Conservation (phyloP, 2,888 invertebrate genomes). For the Drosophila algonquin region DNA sequence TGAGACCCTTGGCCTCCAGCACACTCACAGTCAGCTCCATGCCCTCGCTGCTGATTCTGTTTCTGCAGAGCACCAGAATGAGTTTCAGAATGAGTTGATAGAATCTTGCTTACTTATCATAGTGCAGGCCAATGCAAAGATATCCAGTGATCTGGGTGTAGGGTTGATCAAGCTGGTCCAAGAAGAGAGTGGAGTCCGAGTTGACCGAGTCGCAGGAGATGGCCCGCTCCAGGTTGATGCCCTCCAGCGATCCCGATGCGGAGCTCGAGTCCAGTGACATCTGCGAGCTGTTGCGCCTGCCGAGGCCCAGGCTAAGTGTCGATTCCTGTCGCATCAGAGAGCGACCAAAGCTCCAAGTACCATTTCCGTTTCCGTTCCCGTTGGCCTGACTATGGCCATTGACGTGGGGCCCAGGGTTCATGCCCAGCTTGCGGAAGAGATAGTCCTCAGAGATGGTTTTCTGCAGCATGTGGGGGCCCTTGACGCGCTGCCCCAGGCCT, state of each 20-base stretch:
- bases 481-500: conserved; percentile 78
- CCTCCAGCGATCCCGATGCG: conserved; percentile 78
- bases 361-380: conserved; percentile 49
- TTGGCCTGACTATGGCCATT: conserved; percentile 37
- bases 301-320: conserved; percentile 73
- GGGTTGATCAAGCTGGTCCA: conserved; percentile 89
- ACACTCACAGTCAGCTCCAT: conserved; percentile 87
- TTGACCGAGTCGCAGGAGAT: conserved; percentile 92
- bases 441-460: conserved; percentile 84
- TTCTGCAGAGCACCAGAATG: conserved; percentile 54
- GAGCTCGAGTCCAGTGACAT: conserved; percentile 75
- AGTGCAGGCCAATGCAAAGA: conserved; percentile 90
- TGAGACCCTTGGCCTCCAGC: conserved; percentile 90
- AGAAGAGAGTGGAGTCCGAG: conserved; percentile 90
- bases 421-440: conserved; percentile 79
- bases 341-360: conserved; percentile 81
- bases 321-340: conserved; percentile 81
- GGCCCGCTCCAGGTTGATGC: conserved; percentile 85
- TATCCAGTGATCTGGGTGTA: conserved; percentile 89
- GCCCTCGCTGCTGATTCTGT: conserved; percentile 78
- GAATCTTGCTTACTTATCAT: conserved; percentile 87
- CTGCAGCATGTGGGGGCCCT: conserved; percentile 82
- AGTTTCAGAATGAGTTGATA: not conserved
- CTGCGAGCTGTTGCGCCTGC: conserved; percentile 82
- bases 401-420: conserved; percentile 38